These are phyloP conservation scores for Lycia hirtaria DNA, from an alignment of 2,888 invertebrate species.

Conservation along the genomic window DNA sequence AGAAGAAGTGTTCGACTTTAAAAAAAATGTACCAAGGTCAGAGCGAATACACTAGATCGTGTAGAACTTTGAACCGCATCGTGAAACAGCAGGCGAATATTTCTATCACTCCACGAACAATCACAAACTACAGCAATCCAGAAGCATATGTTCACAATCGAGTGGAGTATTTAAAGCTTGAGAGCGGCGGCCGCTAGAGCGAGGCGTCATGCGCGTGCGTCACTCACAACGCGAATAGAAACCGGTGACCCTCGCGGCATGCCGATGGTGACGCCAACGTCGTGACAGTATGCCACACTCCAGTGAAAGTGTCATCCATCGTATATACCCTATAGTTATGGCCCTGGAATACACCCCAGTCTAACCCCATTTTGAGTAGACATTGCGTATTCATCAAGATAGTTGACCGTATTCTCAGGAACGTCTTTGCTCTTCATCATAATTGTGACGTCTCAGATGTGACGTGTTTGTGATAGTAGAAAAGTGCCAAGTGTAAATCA, in stretches of 20 bases:
- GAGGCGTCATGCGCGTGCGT: conserved; percentile 78
- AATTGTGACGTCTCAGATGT: not conserved
- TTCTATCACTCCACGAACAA: conserved; percentile 17
- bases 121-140: conserved; percentile 30
- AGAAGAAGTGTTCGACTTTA: no score
- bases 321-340: conserved; percentile 10
- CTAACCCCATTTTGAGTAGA: not conserved
- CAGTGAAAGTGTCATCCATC: conserved; percentile 49
- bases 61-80: not conserved
- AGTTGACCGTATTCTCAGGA: not conserved
- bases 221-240: conserved; percentile 79
- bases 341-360: not conserved
- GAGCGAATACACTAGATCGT: no score
- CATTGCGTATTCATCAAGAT: not conserved
- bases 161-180: conserved; percentile 62
- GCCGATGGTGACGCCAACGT: conserved; percentile 62
- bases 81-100: conserved; percentile 1
- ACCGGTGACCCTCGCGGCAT: conserved; percentile 71
- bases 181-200: conserved; percentile 51
- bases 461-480: not conserved
- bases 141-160: conserved; percentile 40
- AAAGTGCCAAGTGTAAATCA: not conserved
- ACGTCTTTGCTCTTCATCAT: not conserved
- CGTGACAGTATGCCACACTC: conserved; percentile 62
- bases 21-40: no score